phyloP scores from a whole-genome alignment of 2,113 vertebrate genomes.

The Pyxicephalus adspersus region DNA sequence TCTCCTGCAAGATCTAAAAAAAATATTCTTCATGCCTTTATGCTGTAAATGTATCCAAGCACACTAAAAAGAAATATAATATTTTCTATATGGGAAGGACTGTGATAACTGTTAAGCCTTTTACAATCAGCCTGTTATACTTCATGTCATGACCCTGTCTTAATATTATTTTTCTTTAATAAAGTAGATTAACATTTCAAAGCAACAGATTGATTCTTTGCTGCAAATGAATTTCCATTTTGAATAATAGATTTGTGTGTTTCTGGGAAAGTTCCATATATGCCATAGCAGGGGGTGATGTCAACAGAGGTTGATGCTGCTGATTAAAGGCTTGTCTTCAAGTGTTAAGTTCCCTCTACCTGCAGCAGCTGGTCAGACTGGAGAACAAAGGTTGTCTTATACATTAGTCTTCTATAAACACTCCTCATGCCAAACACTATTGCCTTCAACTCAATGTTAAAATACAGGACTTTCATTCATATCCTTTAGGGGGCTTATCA shows the following conservation, averaged over 20 bases:
- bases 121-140: slow-evolving; percentile 33
- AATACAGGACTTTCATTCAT: slow-evolving; percentile 26
- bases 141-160: slow-evolving; percentile 6
- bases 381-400: slow-evolving; percentile 51
- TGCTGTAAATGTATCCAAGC: too few species aligned
- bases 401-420: slow-evolving; percentile 36
- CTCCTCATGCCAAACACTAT: slow-evolving; percentile 28
- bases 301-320: slow-evolving; percentile 13
- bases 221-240: slow-evolving; percentile 18
- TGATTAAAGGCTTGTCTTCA: slow-evolving; percentile 41
- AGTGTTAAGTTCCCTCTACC: slow-evolving; percentile 45
- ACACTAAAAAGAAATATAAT: too few species aligned
- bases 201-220: slow-evolving; percentile 21
- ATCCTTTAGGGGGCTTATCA: slow-evolving; percentile 20
- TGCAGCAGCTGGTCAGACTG: slow-evolving; percentile 26
- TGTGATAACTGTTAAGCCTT: slow-evolving; percentile 2
- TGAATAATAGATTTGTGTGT: slow-evolving; percentile 42
- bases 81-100: too few species aligned
- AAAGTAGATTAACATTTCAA: slow-evolving; percentile 24
- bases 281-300: slow-evolving; percentile 21
- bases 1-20: too few species aligned
- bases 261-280: slow-evolving; percentile 23
- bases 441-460: slow-evolving; percentile 22
- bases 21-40: too few species aligned
- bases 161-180: slow-evolving; percentile 48